These are phyloP conservation scores for Tetanocera ferruginea DNA, from an alignment of 2,888 invertebrate species.

Conservation along the genomic window DNA sequence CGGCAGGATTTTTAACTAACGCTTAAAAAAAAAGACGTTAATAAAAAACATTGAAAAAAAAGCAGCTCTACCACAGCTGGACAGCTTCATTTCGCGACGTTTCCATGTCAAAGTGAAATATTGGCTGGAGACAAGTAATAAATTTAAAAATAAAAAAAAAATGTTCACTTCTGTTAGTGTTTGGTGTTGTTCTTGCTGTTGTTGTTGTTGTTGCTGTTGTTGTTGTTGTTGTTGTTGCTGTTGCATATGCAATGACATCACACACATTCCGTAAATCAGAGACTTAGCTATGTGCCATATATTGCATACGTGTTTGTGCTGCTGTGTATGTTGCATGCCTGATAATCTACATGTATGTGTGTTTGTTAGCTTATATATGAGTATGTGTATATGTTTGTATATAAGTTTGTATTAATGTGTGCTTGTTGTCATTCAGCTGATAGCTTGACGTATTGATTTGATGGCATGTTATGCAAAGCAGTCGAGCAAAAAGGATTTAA, in stretches of 20 bases:
- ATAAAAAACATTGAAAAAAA: neutral
- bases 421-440: conserved; percentile 30
- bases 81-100: conserved; percentile 67
- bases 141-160: conserved; percentile 60
- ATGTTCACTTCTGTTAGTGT: conserved; percentile 37
- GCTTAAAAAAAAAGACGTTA: neutral
- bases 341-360: neutral
- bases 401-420: neutral
- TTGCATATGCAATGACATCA: conserved; percentile 39
- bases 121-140: conserved; percentile 69
- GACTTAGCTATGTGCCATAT: conserved; percentile 58
- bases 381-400: neutral
- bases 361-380: neutral
- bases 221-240: conserved; percentile 43
- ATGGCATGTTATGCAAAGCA: conserved; percentile 52
- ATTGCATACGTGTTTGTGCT: neutral
- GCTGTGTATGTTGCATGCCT: neutral
- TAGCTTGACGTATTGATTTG: conserved; percentile 59
- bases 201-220: conserved; percentile 33
- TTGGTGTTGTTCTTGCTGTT: conserved; percentile 41
- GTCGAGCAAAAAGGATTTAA: conserved; percentile 25
- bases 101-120: conserved; percentile 67
- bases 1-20: no score
- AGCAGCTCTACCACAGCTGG: conserved; percentile 56
- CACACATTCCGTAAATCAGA: conserved; percentile 61